A percentile compares a stretch with the other conserved stretches of the same genome.
Evolutionary conservation across 2,797 vertebrate species (phyloP).

Genomic region (Arremon brunneinucha): DNA sequence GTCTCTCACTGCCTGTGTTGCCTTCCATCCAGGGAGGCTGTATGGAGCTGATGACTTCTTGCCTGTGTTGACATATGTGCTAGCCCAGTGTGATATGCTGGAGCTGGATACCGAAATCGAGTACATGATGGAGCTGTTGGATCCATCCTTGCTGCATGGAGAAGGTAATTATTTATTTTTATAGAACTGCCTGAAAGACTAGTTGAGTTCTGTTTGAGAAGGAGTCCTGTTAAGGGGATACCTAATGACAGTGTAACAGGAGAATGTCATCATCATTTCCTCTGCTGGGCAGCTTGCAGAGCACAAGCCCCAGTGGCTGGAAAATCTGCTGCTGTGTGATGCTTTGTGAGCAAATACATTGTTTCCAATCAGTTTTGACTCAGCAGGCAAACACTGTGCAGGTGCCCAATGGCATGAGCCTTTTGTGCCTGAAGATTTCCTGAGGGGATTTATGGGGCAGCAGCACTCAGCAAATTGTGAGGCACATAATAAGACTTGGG

Average conservation of each 20-base stretch:
- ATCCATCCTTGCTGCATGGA: conserved; percentile 90
- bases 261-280: background rate
- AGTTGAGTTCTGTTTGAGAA: background rate
- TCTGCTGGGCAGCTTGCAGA: background rate
- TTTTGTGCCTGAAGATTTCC: background rate
- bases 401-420: background rate
- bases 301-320: background rate
- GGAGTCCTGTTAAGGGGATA: background rate
- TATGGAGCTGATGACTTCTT: conserved; percentile 96
- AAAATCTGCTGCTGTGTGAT: background rate
- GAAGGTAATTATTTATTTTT: conserved; percentile 80
- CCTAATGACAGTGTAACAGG: background rate
- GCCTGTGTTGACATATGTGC: conserved; percentile 91
- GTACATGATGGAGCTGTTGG: conserved; percentile 97
- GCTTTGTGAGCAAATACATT: accelerated
- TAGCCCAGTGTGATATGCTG: conserved; percentile 95
- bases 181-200: background rate
- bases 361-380: background rate
- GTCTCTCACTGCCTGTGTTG: background rate
- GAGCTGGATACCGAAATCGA: conserved; percentile 92
- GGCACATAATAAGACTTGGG: background rate
- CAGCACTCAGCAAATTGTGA: background rate
- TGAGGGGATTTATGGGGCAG: background rate
- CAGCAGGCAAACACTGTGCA: background rate
- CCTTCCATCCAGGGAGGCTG: conserved; percentile 83